Base-by-base conservation (phyloP, 2,797 vertebrate genomes). In the Acropternis orthonyx region DNA sequence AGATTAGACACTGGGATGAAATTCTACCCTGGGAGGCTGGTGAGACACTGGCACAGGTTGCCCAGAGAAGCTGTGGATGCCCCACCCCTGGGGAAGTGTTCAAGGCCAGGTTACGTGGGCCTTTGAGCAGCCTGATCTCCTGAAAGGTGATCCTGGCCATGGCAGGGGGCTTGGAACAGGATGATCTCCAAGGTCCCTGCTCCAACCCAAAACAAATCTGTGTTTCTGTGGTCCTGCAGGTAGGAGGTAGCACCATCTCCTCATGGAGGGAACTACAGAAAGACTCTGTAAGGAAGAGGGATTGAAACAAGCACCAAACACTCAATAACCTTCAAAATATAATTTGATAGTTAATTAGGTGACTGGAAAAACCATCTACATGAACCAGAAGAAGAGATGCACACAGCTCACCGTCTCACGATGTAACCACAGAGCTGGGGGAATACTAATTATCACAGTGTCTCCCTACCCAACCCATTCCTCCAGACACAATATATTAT, bases 201-300 rank as follows among this genome's bases (percentile, higher is more conserved):
- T 84, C 43, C 26, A 68, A 46, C 26, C 4, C 65, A 69, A 69
- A 85, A 85, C 8, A 8, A 16, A 5, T 24, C 27, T 7, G 11
- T 34, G 32, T 8, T 5, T 19, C 26, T 46, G 27, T 55, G 46
- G 34, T 58, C 18, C 80, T 19, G 20, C 23, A 34, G 21, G 62
- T 28, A 72, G 69, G 21, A 81, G 24, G 18, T 4, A 63, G 67
- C 0, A 4, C 10, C 1, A 26, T 44, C 22, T 75, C 58, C 62
- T 78, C 55, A 30, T 0, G 2, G 24, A 41, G 36, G 20, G 7
- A 74, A n/a, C 46, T 56, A 56, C 0, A 0, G 37, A 76, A n/a
- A 67, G n/a, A 44, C 6, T 22, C 32, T 8, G 23, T 23, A 43
- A 85, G 23, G 37, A 67, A 24, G 1, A 77, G 5, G 3, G 1